Evolutionary conservation across 2,113 vertebrate genomes (phyloP), one percentile per base, ranked within the genome.

Genomic region (Crotalus viridis): DNA sequence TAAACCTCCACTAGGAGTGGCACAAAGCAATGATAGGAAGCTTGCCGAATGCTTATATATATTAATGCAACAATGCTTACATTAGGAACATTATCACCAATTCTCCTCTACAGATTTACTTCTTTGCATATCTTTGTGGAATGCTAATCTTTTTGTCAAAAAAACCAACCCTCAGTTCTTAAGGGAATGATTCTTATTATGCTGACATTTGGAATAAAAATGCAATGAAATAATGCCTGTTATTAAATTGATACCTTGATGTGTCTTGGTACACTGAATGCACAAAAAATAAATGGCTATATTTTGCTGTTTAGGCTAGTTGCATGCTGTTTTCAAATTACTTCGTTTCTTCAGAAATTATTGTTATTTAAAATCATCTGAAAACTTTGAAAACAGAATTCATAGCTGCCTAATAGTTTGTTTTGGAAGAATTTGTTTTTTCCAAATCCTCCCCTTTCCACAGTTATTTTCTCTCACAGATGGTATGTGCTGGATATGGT

Each of bases 371-470:
- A 89, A 91, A 93, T 91, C 28, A 92, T 88, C 33, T 33, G 56
- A 93, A 81, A 93, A 93, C 22, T 89, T 94, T 94, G 21, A 43
- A 33, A 93, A 1, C 85, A 95, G 91, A 95, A 91, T 93, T 93
- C 92, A 87, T 19, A 13, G 3, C 17, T 86, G 48, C n/a, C 24
- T 21, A 90, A 92, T 89, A 57, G 90, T 87, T 94, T 93, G 93
- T 74, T 48, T 21, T 93, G 4, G 28, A 22, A 87, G 48, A 52
- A 43, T 59, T 0, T 43, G 13, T 54, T 91, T 59, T 59, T 26
- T 55, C 81, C 17, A 15, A 52, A 52, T 85, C 46, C 39, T 10
- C 24, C 4, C 19, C 3, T 7, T 1, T 21, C 85, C 17, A 12
- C 39, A 91, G 81, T 81, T 91, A 85, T 94, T 81, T 85, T 92